Conservation (phyloP, 35 echinoderm and acorn worm genomes). For the Apostichopus californicus region DNA sequence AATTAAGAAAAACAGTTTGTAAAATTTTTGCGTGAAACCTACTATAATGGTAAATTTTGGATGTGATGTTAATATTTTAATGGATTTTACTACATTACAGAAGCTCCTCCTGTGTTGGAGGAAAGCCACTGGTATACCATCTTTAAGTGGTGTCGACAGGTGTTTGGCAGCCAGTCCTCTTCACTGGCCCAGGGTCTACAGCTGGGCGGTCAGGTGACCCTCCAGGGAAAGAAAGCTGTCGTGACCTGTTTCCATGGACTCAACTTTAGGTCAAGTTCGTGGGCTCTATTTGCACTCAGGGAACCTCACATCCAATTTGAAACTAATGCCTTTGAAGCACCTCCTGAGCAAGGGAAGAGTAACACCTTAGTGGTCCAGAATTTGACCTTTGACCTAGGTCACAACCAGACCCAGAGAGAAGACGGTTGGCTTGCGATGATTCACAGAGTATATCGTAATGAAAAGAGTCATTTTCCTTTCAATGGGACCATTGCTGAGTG, state of each 20-base stretch:
- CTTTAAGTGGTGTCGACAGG: conserved; percentile 56
- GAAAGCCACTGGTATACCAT: conserved; percentile 87
- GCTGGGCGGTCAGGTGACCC: conserved; percentile 85
- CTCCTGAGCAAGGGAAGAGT: conserved; percentile 49
- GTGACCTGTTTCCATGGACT: conserved; percentile 93
- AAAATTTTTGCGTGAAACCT: too few species aligned
- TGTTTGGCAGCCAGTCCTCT: not conserved
- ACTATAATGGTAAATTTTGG: too few species aligned
- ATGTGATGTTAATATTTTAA: too few species aligned
- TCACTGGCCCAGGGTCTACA: conserved; percentile 53
- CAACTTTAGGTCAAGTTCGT: conserved; percentile 93
- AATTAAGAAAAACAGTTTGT: too few species aligned
- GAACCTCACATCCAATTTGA: conserved; percentile 96
- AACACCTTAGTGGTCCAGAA: conserved; percentile 86
- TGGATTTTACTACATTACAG: not conserved
- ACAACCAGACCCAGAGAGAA: conserved; percentile 93
- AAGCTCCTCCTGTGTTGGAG: conserved; percentile 20
- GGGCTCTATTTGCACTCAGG: conserved; percentile 88
- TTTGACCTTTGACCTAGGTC: conserved; percentile 86
- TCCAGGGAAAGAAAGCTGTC: conserved; percentile 76
- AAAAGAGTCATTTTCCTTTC: conserved; percentile 79
- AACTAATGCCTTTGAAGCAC: conserved; percentile 77
- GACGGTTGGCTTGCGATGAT: conserved; percentile 90
- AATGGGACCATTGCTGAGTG: conserved; percentile 75
- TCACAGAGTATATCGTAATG: conserved; percentile 76